Conservation (phyloP, 2,888 invertebrate genomes). For the Metallyticus violacea region DNA sequence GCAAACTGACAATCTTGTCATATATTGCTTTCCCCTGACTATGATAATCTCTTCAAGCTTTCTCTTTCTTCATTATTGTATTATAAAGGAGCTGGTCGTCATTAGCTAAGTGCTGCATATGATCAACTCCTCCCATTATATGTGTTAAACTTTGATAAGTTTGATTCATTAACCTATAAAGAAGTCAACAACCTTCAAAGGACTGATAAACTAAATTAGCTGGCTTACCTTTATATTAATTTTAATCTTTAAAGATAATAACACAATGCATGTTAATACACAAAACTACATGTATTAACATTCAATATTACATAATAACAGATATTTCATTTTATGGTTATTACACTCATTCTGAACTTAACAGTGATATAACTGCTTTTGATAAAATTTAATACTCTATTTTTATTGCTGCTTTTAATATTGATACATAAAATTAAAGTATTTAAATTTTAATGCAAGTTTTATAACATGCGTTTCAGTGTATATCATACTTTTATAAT, state of each 20-base stretch:
- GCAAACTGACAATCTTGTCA: not conserved
- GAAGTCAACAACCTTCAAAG: not conserved
- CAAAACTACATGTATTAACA: not conserved
- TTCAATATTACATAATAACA: not conserved
- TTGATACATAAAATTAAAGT: too few species aligned
- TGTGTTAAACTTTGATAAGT: not conserved
- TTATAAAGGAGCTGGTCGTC: not conserved
- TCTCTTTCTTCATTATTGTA: not conserved
- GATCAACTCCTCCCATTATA: not conserved
- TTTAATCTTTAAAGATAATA: not conserved
- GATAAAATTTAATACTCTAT: too few species aligned
- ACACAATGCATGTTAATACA: not conserved
- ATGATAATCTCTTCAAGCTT: conserved; percentile 2
- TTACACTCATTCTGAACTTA: too few species aligned
- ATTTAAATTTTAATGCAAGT: too few species aligned
- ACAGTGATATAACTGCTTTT: too few species aligned
- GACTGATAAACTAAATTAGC: not conserved
- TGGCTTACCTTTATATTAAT: not conserved
- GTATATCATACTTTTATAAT: too few species aligned
- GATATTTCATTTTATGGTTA: too few species aligned
- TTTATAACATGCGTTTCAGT: too few species aligned
- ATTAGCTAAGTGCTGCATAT: not conserved
- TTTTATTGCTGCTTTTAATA: too few species aligned
- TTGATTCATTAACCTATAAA: not conserved
- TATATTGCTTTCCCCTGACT: not conserved